Percentiles rank a stretch among this genome's conserved stretches.
phyloP scores from a whole-genome alignment of 2,113 vertebrate genomes.

The Silurus asotus region DNA sequence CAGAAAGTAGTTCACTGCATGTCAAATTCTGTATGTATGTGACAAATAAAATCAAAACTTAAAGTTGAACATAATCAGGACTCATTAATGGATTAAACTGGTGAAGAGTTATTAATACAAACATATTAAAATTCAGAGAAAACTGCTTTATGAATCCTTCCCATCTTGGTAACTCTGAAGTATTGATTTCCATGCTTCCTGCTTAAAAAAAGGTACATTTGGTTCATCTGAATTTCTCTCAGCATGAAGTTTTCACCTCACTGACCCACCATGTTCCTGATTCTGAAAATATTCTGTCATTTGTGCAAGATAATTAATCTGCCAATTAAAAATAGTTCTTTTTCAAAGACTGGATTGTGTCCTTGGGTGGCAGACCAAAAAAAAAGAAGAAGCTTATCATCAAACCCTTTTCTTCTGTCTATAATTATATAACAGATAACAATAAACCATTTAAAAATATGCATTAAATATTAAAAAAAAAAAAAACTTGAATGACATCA shows the following conservation, averaged over 20 bases:
- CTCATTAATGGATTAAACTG: too few species aligned
- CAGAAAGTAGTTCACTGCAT: too few species aligned
- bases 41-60: too few species aligned
- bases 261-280: not conserved
- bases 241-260: not conserved
- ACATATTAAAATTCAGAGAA: too few species aligned
- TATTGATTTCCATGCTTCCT: not conserved
- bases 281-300: conserved; percentile 1
- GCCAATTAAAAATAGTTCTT: conserved; percentile 3
- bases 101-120: too few species aligned
- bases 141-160: too few species aligned
- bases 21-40: too few species aligned
- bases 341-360: not conserved
- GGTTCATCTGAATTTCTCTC: not conserved
- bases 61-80: too few species aligned
- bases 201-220: not conserved
- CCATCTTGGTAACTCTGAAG: too few species aligned
- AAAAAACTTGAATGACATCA: not conserved
- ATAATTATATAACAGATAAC: not conserved
- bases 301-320: conserved; percentile 18
- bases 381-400: not conserved
- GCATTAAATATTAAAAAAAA: not conserved
- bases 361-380: not conserved
- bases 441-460: not conserved
- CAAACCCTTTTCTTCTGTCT: not conserved